Evolutionary conservation across 2,888 invertebrate genomes (phyloP).

Genomic region (Lochmaea crataegi): DNA sequence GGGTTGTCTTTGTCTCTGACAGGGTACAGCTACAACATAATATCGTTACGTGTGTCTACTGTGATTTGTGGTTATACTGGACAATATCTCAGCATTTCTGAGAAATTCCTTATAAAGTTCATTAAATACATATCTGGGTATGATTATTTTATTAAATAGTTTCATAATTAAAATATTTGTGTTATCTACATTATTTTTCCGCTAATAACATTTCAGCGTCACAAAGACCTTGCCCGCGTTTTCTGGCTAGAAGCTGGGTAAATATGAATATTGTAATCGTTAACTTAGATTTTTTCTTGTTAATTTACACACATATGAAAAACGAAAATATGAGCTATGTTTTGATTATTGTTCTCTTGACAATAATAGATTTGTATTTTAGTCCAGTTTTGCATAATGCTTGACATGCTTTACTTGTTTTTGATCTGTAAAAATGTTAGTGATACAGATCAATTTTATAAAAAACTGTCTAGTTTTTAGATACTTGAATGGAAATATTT

Average conservation of each 20-base stretch:
- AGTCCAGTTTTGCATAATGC: not conserved
- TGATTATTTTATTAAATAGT: not conserved
- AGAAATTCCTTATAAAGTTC: not conserved
- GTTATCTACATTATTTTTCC: not conserved
- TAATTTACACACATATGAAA: not conserved
- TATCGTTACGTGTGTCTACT: not conserved
- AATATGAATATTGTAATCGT: not conserved
- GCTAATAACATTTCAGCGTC: not conserved
- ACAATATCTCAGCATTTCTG: not conserved
- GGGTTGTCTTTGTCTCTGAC: too few relatives aligned
- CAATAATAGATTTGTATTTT: not conserved
- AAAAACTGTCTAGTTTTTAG: not conserved
- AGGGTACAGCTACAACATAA: too few relatives aligned
- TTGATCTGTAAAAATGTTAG: not conserved
- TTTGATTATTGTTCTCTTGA: not conserved
- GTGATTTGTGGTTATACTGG: conserved; percentile 1
- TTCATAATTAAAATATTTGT: not conserved
- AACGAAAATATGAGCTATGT: not conserved
- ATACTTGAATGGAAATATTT: not conserved
- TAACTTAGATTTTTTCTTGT: not conserved
- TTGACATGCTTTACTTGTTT: not conserved
- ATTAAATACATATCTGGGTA: not conserved
- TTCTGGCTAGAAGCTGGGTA: not conserved
- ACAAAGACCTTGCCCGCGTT: conserved; percentile 8
- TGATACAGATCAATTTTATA: not conserved